Percentiles rank a stretch among this genome's conserved stretches.
Conservation (phyloP, 2,888 invertebrate genomes). For the Polydrusus tereticollis region DNA sequence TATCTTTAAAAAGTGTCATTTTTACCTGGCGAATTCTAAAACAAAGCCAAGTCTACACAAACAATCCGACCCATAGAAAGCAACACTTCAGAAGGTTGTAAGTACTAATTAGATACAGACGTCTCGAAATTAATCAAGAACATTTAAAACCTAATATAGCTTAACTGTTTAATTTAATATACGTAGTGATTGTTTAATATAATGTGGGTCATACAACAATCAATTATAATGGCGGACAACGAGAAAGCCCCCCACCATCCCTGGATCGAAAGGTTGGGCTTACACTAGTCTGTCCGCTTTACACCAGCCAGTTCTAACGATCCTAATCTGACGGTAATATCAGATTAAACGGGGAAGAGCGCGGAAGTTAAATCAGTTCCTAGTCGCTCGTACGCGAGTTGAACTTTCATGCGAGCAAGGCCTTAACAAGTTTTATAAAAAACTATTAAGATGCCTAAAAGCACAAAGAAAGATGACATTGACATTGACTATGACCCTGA, state of each 20-base stretch:
- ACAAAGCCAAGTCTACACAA: too few species aligned
- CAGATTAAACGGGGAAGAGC: slow-evolving; percentile 76
- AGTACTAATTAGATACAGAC: too few species aligned
- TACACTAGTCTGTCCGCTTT: slow-evolving; percentile 77
- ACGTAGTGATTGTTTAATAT: neutral
- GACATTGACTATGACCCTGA: slow-evolving; percentile 67
- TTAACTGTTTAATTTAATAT: neutral
- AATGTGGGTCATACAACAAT: too few species aligned
- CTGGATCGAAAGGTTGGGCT: slow-evolving; percentile 78
- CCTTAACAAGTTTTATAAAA: slow-evolving; percentile 75
- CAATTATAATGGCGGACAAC: slow-evolving; percentile 65
- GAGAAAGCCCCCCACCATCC: slow-evolving; percentile 73
- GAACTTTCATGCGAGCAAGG: slow-evolving; percentile 71
- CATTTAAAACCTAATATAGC: too few species aligned
- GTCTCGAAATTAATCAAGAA: too few species aligned
- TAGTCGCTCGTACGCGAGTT: slow-evolving; percentile 70
- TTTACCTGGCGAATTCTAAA: too few species aligned
- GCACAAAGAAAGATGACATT: slow-evolving; percentile 58
- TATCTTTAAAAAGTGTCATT: too few species aligned
- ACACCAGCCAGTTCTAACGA: slow-evolving; percentile 76
- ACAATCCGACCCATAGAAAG: too few species aligned
- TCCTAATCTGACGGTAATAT: slow-evolving; percentile 76
- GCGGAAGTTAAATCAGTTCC: slow-evolving; percentile 76
- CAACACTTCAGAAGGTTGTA: too few species aligned
- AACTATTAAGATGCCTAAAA: slow-evolving; percentile 70